Conservation (phyloP, 53 echinoderm and acorn worm species). For the Pentamera pediparva region DNA sequence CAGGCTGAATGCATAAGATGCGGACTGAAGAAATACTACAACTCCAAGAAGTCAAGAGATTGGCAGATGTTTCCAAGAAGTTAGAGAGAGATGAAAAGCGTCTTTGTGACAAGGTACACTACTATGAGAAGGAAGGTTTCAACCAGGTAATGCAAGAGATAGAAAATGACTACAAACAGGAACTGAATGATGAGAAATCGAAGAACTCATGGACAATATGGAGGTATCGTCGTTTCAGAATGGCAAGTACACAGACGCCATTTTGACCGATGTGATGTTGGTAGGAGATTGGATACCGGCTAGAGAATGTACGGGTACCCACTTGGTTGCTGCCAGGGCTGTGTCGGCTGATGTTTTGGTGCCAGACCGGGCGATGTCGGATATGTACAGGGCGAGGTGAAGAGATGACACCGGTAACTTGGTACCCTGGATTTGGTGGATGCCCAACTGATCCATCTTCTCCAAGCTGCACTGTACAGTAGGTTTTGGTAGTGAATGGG, state of each 20-base stretch:
- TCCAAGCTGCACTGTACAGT: too few relatives aligned
- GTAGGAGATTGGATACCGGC: too few relatives aligned
- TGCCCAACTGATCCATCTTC: too few relatives aligned
- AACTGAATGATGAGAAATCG: background rate
- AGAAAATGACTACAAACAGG: background rate
- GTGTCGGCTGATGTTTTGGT: too few relatives aligned
- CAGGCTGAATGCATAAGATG: background rate
- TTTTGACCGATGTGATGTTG: too few relatives aligned
- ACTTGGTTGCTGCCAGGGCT: too few relatives aligned
- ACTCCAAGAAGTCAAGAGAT: background rate
- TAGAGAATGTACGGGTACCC: too few relatives aligned
- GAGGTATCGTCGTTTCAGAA: background rate
- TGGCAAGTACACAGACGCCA: constrained; percentile 10
- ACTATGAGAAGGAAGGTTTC: background rate
- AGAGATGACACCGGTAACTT: too few relatives aligned
- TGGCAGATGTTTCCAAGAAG: background rate
- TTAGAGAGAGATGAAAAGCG: background rate
- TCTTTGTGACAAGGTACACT: background rate
- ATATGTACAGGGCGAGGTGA: too few relatives aligned
- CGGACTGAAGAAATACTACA: background rate
- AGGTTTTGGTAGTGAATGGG: too few relatives aligned
- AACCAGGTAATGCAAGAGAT: background rate
- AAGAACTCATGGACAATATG: background rate
- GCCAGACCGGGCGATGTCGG: too few relatives aligned
- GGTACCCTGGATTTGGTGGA: too few relatives aligned